These are phyloP conservation scores for Rhincodon typus DNA, from an alignment of 2,797 vertebrate genomes.

Conservation along the genomic window DNA sequence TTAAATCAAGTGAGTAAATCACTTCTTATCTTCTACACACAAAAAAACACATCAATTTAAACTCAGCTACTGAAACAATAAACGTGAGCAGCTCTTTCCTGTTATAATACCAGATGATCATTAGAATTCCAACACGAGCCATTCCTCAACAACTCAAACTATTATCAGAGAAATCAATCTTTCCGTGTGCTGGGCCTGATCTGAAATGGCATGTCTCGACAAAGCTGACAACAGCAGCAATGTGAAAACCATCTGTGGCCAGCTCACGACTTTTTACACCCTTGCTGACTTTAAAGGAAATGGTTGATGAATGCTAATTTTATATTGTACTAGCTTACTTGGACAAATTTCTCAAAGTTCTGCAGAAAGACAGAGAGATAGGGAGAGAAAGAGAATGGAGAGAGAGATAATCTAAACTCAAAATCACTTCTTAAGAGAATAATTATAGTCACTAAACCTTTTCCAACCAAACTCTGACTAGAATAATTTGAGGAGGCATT, in stretches of 20 bases:
- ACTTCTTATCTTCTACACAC: neutral
- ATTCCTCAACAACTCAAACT: neutral
- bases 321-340: neutral
- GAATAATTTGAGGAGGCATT: constrained; percentile 5
- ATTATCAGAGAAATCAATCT: neutral
- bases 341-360: neutral
- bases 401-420: neutral
- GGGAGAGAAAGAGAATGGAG: neutral
- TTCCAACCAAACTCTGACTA: neutral
- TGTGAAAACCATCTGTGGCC: neutral
- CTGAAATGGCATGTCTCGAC: neutral
- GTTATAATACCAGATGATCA: neutral
- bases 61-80: neutral
- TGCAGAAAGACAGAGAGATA: neutral
- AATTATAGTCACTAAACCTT: constrained; percentile 7
- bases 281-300: neutral
- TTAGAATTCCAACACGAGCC: neutral
- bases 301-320: neutral
- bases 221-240: neutral
- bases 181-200: neutral
- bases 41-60: neutral
- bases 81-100: constrained; percentile 5
- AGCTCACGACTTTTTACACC: neutral
- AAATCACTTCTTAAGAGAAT: neutral
- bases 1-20: constrained; percentile 10